phyloP scores from a whole-genome alignment of 2,797 vertebrate species.

The Tenualosa ilisha region DNA sequence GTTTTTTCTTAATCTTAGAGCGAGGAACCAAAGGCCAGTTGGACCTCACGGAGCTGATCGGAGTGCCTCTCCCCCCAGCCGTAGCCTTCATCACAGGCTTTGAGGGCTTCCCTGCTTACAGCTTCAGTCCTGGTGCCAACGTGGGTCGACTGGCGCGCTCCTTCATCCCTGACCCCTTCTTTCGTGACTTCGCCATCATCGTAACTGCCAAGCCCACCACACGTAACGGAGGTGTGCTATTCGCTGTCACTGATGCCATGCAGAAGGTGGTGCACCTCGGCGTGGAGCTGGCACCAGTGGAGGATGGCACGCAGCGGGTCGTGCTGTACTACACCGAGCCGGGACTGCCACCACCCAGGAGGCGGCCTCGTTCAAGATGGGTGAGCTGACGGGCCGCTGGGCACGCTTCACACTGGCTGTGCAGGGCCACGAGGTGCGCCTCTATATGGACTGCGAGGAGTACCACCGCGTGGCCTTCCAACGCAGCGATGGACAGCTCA shows the following conservation, averaged over 20 bases:
- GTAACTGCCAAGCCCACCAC: conserved; percentile 83
- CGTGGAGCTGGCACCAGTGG: conserved; percentile 80
- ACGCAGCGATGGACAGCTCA: conserved; percentile 75
- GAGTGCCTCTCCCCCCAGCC: conserved; percentile 89
- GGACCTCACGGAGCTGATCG: conserved; percentile 91
- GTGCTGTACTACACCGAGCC: conserved; percentile 88
- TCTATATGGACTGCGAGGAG: conserved; percentile 93
- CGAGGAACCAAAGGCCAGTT: conserved; percentile 70
- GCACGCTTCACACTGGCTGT: conserved; percentile 83
- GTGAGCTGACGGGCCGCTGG: conserved; percentile 88
- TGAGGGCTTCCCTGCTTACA: conserved; percentile 92
- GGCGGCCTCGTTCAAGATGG: conserved; percentile 88
- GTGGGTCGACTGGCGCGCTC: conserved; percentile 87
- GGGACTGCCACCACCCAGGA: conserved; percentile 77
- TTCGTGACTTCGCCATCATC: conserved; percentile 81
- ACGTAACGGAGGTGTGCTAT: conserved; percentile 81
- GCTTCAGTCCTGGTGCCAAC: conserved; percentile 85
- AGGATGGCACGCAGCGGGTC: conserved; percentile 84
- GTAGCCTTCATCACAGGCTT: conserved; percentile 92
- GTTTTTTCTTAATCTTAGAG: conserved; percentile 66
- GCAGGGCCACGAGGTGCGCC: conserved; percentile 78
- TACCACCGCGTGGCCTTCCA: conserved; percentile 78
- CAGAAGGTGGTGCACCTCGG: conserved; percentile 91
- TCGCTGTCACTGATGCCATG: conserved; percentile 88
- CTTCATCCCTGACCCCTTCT: conserved; percentile 84